A percentile compares a stretch with the other conserved stretches of the same genome.
Conservation (phyloP, 2,113 vertebrate genomes). For the Castor canadensis region DNA sequence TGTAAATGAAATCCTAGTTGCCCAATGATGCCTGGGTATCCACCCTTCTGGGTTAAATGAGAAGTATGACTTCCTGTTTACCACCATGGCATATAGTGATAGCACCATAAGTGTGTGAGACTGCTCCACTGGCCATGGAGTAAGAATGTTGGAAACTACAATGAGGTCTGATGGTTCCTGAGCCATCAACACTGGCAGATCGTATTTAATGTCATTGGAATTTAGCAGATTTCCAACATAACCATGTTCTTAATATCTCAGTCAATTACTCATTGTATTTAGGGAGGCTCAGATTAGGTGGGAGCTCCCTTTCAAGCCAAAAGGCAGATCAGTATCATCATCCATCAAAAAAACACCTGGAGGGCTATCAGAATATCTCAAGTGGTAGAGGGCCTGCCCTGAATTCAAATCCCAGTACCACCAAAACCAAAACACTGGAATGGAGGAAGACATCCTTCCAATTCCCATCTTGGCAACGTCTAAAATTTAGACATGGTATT, state of each 20-base stretch:
- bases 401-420: neutral
- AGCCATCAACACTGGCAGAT: neutral
- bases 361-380: too few species aligned
- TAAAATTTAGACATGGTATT: neutral
- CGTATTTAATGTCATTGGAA: neutral
- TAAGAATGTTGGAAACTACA: neutral
- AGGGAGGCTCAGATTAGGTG: neutral
- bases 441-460: neutral
- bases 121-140: neutral
- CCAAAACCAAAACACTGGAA: neutral
- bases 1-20: neutral
- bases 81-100: neutral
- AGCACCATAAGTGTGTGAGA: neutral
- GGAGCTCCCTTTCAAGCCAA: neutral
- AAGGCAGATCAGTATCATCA: neutral
- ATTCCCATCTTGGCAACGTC: neutral
- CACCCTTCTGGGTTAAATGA: neutral
- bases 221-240: neutral
- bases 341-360: neutral
- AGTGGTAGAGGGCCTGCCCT: too few species aligned
- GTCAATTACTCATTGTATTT: neutral
- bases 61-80: neutral
- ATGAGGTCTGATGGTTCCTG: neutral
- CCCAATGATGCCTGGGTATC: neutral
- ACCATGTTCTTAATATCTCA: neutral